These are phyloP conservation scores for Trichomycterus rosablanca DNA, from an alignment of 2,113 vertebrate species.

Conservation along the genomic window DNA sequence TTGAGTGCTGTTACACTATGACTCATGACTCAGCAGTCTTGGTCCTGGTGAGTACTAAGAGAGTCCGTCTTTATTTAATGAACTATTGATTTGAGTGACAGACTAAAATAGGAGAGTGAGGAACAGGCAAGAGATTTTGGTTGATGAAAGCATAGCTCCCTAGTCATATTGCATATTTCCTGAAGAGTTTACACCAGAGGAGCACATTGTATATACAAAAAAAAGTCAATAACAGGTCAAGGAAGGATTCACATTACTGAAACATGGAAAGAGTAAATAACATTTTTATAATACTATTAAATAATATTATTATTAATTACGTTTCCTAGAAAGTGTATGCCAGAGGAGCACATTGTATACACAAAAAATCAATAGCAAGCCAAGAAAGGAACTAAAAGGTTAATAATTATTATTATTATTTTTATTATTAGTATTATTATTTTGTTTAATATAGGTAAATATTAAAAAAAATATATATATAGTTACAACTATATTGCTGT, in stretches of 20 bases:
- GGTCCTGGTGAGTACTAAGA: constrained; percentile 24
- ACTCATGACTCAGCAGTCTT: constrained; percentile 26
- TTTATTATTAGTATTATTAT: too few species aligned
- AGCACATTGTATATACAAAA: neutral
- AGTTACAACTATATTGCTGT: too few species aligned
- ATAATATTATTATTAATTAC: too few species aligned
- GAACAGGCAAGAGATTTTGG: constrained; percentile 7
- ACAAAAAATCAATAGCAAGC: too few species aligned
- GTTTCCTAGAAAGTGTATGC: too few species aligned
- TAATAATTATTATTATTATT: too few species aligned
- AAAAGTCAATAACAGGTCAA: constrained; percentile 2
- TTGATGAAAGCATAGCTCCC: constrained; percentile 19
- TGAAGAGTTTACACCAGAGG: neutral
- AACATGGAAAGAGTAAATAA: neutral
- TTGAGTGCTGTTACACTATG: constrained; percentile 35
- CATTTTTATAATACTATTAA: too few species aligned
- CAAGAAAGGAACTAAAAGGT: too few species aligned
- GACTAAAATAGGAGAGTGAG: constrained; percentile 1
- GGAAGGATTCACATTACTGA: too few species aligned
- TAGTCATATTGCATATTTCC: constrained; percentile 16
- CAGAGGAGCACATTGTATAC: too few species aligned
- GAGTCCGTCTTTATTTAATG: constrained; percentile 38
- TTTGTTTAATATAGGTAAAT: too few species aligned
- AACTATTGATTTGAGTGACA: constrained; percentile 38
- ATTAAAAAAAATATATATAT: too few species aligned